These are phyloP conservation scores for Uropetala carovei DNA, from an alignment of 2,888 invertebrate genomes.

Conservation along the genomic window DNA sequence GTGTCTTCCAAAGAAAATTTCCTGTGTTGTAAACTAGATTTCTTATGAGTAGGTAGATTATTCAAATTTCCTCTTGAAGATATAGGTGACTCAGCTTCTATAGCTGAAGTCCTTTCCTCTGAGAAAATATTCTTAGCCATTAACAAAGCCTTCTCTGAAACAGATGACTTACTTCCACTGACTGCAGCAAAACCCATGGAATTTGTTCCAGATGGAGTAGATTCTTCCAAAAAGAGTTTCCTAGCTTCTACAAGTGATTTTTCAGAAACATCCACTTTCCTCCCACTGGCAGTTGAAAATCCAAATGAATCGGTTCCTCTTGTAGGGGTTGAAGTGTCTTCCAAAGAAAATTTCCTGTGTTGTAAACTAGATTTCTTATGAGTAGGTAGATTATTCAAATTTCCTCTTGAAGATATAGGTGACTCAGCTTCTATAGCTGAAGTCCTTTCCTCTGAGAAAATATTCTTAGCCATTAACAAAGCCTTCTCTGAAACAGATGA, in stretches of 20 bases:
- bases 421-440: no score
- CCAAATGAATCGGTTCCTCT: constrained; percentile 73
- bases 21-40: constrained; percentile 64
- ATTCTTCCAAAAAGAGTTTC: constrained; percentile 67
- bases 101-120: constrained; percentile 60
- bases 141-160: constrained; percentile 69
- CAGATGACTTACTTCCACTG: constrained; percentile 70
- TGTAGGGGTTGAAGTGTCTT: constrained; percentile 73
- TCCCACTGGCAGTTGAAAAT: constrained; percentile 73
- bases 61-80: constrained; percentile 70
- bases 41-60: constrained; percentile 70
- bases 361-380: no score
- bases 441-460: constrained; percentile 68
- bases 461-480: constrained; percentile 68
- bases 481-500: constrained; percentile 70
- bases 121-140: constrained; percentile 68
- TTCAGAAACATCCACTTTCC: constrained; percentile 70
- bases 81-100: background rate
- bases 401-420: no score
- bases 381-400: no score
- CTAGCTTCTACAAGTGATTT: constrained; percentile 68
- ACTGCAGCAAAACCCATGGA: constrained; percentile 72
- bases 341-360: no score
- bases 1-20: background rate
- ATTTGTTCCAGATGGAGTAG: no score